Conservation (phyloP, 2,113 vertebrate genomes). For the Bambusicola thoracicus region DNA sequence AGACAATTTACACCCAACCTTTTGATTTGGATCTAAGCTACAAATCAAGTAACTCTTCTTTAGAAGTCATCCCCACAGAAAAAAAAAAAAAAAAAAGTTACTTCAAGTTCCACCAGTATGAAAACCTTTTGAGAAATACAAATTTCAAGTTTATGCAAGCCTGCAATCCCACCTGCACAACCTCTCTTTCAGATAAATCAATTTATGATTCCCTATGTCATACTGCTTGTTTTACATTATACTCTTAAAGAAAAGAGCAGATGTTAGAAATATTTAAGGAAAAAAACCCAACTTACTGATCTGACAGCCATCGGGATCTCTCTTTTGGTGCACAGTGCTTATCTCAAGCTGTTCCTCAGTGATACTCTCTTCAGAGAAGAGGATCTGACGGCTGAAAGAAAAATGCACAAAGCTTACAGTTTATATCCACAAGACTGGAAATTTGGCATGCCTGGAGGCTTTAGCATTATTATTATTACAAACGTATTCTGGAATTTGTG, state of each 20-base stretch:
- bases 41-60: not conserved
- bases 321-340: not conserved
- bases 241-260: not conserved
- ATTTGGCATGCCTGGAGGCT: not conserved
- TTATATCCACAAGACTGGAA: not conserved
- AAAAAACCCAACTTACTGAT: constrained; percentile 16
- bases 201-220: not conserved
- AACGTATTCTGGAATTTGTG: constrained; percentile 10
- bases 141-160: not conserved
- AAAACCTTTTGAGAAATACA: not conserved
- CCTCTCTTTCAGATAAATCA: not conserved
- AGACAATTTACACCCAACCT: not conserved
- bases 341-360: not conserved
- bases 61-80: not conserved
- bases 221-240: not conserved
- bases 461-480: not conserved
- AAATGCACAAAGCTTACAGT: not conserved
- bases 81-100: not conserved
- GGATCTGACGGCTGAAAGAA: not conserved
- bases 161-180: not conserved
- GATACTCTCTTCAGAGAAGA: not conserved
- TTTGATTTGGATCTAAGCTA: not conserved
- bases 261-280: not conserved
- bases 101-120: not conserved
- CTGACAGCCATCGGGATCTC: not conserved